Conservation (phyloP, 2,888 invertebrate species). For the Thymelicus lineola region DNA sequence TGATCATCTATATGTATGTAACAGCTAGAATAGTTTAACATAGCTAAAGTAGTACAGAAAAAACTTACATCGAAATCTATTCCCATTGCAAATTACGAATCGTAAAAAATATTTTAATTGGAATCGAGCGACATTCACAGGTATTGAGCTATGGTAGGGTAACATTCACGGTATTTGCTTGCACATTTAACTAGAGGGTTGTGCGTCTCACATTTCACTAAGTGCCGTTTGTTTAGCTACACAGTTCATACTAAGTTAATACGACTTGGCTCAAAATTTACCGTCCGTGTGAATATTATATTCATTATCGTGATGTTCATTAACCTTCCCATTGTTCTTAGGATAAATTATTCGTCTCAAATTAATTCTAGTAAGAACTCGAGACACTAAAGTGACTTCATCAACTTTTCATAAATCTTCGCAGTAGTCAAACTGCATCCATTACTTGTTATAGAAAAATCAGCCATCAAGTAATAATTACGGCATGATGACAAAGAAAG, state of each 20-base stretch:
- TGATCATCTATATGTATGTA: no score
- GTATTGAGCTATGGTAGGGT: conserved; percentile 4
- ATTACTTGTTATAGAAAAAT: conserved; percentile 7
- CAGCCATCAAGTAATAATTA: background rate
- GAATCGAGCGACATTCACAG: conserved; percentile 19
- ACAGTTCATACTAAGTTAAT: conserved; percentile 18
- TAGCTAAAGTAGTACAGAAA: background rate
- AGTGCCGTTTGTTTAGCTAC: conserved; percentile 39
- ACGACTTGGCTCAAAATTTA: conserved; percentile 27
- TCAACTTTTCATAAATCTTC: conserved; percentile 16
- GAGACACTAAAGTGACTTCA: background rate
- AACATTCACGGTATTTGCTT: conserved; percentile 2
- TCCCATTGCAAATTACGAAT: conserved; percentile 7
- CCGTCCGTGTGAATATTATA: background rate
- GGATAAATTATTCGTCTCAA: background rate
- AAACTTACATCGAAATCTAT: conserved; percentile 1
- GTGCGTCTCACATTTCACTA: conserved; percentile 47
- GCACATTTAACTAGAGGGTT: conserved; percentile 35
- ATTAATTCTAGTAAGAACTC: background rate
- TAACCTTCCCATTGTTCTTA: conserved; percentile 18
- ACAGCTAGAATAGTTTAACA: background rate
- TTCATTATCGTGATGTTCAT: background rate
- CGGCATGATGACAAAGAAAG: conserved; percentile 7
- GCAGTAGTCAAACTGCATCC: background rate
- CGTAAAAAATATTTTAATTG: conserved; percentile 3